Conservation (phyloP, 1,140 invertebrate genomes). For the Chironomus striatipennis region DNA sequence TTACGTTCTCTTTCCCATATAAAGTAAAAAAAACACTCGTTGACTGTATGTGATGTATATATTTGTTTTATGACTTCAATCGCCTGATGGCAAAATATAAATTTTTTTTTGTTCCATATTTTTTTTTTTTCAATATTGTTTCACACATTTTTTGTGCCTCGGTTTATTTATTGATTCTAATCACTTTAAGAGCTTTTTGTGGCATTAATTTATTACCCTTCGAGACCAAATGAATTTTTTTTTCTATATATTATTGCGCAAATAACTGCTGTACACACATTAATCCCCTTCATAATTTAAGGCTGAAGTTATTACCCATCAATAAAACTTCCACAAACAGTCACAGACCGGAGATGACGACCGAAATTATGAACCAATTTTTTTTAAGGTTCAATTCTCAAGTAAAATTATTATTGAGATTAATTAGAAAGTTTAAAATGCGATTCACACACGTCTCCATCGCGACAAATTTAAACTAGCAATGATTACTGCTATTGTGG, state of each 20-base stretch:
- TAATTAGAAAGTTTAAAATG: not conserved
- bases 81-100: not conserved
- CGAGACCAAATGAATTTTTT: too few relatives aligned
- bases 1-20: not conserved
- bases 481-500: slow-evolving; percentile 16
- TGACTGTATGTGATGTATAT: not conserved
- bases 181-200: not conserved
- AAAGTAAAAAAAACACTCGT: not conserved
- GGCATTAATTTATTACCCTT: not conserved
- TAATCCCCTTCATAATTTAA: too few relatives aligned
- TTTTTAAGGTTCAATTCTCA: too few relatives aligned
- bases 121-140: too few relatives aligned
- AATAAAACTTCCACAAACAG: too few relatives aligned
- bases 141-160: not conserved
- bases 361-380: too few relatives aligned
- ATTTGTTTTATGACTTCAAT: not conserved
- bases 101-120: not conserved
- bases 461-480: slow-evolving; percentile 23
- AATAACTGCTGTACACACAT: too few relatives aligned
- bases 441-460: not conserved
- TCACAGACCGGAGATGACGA: too few relatives aligned
- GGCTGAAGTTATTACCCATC: too few relatives aligned
- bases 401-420: too few relatives aligned
- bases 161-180: slow-evolving; percentile 20
- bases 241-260: too few relatives aligned